Percentiles rank a stretch among this genome's conserved stretches.
phyloP scores from a whole-genome alignment of 2,888 invertebrate genomes.

The Melikaiella ostensackeni region DNA sequence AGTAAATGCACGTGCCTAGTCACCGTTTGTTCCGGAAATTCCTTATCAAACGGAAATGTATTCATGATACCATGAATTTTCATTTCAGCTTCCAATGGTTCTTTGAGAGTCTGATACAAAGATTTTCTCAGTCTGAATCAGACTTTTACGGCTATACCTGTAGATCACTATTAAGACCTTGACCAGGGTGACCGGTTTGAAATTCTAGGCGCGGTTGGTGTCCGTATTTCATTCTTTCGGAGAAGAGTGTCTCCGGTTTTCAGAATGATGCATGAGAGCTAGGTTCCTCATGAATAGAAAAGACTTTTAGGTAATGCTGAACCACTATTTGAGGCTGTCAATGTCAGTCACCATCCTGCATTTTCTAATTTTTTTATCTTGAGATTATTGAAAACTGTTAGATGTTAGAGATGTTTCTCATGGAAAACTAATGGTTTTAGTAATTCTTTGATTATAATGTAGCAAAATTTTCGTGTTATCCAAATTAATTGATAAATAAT shows the following conservation, averaged over 20 bases:
- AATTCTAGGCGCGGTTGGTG: conserved; percentile 1
- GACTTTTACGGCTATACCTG: conserved; percentile 10
- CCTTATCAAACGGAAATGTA: background rate
- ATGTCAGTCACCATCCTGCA: background rate
- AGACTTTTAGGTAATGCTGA: background rate
- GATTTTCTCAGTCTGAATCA: background rate
- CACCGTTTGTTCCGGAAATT: background rate
- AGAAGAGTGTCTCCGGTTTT: conserved; percentile 8
- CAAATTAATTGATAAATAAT: too few species aligned
- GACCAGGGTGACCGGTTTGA: conserved; percentile 2
- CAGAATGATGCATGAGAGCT: background rate
- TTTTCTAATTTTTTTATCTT: background rate
- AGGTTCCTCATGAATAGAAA: conserved; percentile 7
- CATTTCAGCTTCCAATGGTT: background rate
- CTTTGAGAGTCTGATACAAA: background rate
- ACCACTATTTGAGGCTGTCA: background rate
- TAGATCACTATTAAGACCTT: conserved; percentile 12
- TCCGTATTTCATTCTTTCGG: conserved; percentile 11
- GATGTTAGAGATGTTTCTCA: too few species aligned
- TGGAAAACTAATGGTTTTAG: too few species aligned
- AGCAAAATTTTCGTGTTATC: too few species aligned
- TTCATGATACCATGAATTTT: background rate
- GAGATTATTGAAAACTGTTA: too few species aligned
- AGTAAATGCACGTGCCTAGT: background rate
- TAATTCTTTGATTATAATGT: too few species aligned